phyloP scores from a whole-genome alignment of 1,140 invertebrate species.

The Melipona quadrifasciata region DNA sequence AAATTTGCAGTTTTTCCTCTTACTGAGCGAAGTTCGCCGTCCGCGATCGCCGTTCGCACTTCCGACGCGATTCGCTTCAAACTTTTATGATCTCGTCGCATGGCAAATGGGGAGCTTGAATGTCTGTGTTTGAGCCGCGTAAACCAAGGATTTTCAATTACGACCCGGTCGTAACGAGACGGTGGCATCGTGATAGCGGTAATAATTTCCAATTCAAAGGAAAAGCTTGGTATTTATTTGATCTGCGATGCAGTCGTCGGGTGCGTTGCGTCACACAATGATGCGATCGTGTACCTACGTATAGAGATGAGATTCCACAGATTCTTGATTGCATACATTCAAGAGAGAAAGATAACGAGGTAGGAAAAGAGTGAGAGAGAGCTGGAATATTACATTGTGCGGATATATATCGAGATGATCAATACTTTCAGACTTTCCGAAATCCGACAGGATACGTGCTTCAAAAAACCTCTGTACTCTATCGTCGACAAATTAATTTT shows the following conservation, averaged over 20 bases:
- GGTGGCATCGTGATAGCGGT: neutral
- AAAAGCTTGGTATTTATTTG: slow-evolving; percentile 10
- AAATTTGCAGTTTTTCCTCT: neutral
- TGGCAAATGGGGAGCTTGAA: too few species aligned
- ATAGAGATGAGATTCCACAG: slow-evolving; percentile 23
- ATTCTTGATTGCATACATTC: slow-evolving; percentile 21
- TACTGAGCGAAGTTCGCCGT: neutral
- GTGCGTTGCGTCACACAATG: slow-evolving; percentile 23
- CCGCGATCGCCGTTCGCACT: neutral
- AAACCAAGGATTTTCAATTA: slow-evolving; percentile 8
- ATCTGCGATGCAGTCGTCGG: slow-evolving; percentile 1
- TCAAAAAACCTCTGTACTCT: slow-evolving; percentile 2
- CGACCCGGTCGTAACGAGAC: neutral
- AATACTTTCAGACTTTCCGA: slow-evolving; percentile 23
- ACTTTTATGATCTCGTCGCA: too few species aligned
- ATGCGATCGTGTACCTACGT: slow-evolving; percentile 26
- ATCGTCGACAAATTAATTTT: neutral
- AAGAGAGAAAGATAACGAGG: neutral
- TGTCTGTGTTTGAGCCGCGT: neutral
- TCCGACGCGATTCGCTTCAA: too few species aligned
- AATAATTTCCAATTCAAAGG: slow-evolving; percentile 20
- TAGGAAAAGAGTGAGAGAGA: neutral
- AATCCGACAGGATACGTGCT: neutral
- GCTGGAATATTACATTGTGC: slow-evolving; percentile 11
- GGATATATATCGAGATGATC: slow-evolving; percentile 4